These are phyloP conservation scores for Xylocampa areola DNA, from an alignment of 2,888 invertebrate species.

Conservation along the genomic window DNA sequence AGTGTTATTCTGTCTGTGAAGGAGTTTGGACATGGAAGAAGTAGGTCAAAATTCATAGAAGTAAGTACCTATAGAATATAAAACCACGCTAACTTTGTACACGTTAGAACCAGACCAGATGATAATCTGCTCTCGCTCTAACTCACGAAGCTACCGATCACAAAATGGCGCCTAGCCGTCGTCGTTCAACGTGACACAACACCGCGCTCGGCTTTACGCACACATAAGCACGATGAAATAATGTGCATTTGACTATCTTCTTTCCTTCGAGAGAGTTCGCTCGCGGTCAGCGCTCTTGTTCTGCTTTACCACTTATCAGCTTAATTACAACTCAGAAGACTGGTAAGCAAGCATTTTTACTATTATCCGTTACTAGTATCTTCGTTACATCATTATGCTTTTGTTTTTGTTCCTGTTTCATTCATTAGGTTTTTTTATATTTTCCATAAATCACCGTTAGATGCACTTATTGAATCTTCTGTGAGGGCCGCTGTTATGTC, in stretches of 20 bases:
- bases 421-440: not conserved
- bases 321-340: constrained; percentile 18
- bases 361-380: not conserved
- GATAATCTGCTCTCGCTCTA: constrained; percentile 66
- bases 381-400: not conserved
- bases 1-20: not conserved
- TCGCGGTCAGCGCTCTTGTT: constrained; percentile 47
- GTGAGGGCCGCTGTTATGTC: not conserved
- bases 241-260: constrained; percentile 65
- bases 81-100: constrained; percentile 13
- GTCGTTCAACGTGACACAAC: no score
- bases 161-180: constrained; percentile 79
- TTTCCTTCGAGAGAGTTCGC: constrained; percentile 67
- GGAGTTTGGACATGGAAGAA: constrained; percentile 30
- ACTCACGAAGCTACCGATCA: constrained; percentile 69
- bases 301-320: constrained; percentile 30
- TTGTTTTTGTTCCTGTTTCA: not conserved
- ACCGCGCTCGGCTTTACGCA: constrained; percentile 23
- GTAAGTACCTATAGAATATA: constrained; percentile 32
- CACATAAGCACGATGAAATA: constrained; percentile 30
- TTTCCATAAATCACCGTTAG: not conserved
- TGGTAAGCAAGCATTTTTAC: constrained; percentile 41
- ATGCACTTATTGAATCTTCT: not conserved
- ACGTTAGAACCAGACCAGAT: constrained; percentile 23
- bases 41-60: constrained; percentile 17